Evolutionary conservation across 2,113 vertebrate genomes (phyloP).

Genomic region (Xiphorhynchus elegans): DNA sequence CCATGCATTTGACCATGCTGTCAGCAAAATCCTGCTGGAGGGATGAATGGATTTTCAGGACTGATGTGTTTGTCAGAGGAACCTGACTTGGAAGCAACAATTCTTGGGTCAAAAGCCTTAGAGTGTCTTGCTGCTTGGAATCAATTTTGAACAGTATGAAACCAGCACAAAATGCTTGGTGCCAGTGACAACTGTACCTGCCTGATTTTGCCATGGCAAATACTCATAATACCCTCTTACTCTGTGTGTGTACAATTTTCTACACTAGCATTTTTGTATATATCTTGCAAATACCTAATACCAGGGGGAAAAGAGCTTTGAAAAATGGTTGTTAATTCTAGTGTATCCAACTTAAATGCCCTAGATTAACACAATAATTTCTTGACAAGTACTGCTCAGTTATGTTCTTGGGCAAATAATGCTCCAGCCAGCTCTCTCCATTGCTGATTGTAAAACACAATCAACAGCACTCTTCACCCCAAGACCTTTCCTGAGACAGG

Average conservation of each 20-base stretch:
- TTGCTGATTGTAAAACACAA: neutral
- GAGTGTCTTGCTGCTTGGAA: neutral
- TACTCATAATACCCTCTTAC: neutral
- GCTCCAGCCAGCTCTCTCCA: neutral
- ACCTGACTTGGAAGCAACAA: neutral
- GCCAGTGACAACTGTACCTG: neutral
- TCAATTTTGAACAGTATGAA: neutral
- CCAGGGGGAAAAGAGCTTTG: neutral
- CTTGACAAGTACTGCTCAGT: neutral
- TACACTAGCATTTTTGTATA: neutral
- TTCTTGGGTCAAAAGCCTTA: neutral
- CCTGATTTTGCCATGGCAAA: neutral
- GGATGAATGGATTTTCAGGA: neutral
- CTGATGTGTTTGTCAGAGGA: neutral
- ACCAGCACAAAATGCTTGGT: neutral
- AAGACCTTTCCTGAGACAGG: conserved; percentile 3
- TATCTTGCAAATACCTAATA: neutral
- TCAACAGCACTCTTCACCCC: neutral
- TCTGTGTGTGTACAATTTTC: neutral
- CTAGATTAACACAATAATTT: neutral
- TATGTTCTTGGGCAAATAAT: neutral
- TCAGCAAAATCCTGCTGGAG: neutral
- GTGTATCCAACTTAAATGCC: neutral
- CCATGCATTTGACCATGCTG: fast-evolving
- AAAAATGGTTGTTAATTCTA: neutral